These are phyloP conservation scores for Sebastes schlegelii DNA, from an alignment of 2,113 vertebrate species.

Conservation along the genomic window DNA sequence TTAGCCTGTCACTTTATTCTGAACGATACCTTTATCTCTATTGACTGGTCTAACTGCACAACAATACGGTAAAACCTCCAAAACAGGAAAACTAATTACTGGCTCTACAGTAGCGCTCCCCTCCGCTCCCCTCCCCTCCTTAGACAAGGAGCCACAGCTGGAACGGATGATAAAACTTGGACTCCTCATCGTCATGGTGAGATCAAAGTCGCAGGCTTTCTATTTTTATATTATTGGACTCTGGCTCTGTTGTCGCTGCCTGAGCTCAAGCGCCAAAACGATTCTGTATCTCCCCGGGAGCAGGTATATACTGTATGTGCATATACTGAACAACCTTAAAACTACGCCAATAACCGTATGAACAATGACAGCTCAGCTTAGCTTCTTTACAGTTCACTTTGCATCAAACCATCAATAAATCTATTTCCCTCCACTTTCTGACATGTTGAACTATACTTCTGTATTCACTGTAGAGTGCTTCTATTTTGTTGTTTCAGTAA, in stretches of 20 bases:
- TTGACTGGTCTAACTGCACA: slow-evolving; percentile 30
- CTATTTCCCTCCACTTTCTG: not conserved
- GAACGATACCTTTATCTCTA: slow-evolving; percentile 39
- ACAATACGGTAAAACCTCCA: slow-evolving; percentile 43
- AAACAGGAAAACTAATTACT: slow-evolving; percentile 54
- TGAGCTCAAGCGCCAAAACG: not conserved
- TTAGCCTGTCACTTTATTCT: slow-evolving; percentile 37
- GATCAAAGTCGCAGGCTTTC: slow-evolving; percentile 63
- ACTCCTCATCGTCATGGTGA: slow-evolving; percentile 53
- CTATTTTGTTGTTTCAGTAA: not conserved
- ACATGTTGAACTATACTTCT: not conserved
- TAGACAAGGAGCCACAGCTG: slow-evolving; percentile 60
- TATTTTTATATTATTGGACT: slow-evolving; percentile 61
- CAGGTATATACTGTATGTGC: not conserved
- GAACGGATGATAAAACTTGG: slow-evolving; percentile 63
- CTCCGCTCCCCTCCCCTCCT: not conserved
- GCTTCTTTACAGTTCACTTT: not conserved
- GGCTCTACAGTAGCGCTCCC: not conserved
- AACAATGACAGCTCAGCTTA: not conserved
- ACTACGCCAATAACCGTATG: not conserved
- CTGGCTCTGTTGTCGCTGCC: slow-evolving; percentile 30
- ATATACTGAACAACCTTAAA: not conserved
- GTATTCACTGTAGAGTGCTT: not conserved
- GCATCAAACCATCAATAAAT: not conserved
- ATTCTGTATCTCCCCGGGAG: not conserved